A percentile compares a stretch with the other conserved stretches of the same genome.
These are phyloP conservation scores for Ectemnius lituratus DNA, from an alignment of 2,888 invertebrate species.

Conservation along the genomic window DNA sequence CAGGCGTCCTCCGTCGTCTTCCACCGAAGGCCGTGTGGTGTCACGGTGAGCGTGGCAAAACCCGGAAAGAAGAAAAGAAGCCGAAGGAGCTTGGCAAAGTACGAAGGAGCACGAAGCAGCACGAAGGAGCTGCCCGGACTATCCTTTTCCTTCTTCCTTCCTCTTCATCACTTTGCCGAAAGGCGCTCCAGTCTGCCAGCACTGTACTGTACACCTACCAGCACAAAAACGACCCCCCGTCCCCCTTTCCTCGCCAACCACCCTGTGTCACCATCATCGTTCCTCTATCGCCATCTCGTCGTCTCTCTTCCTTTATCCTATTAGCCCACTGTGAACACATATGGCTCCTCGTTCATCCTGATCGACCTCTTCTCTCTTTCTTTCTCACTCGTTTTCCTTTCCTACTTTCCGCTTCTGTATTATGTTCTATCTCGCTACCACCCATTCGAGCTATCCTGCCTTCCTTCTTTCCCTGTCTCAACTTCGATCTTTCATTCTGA, in stretches of 20 bases:
- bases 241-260: slow-evolving; percentile 2
- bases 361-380: slow-evolving; percentile 25
- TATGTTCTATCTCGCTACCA: slow-evolving; percentile 10
- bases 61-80: slow-evolving; percentile 58
- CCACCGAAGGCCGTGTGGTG: slow-evolving; percentile 59
- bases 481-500: slow-evolving; percentile 20
- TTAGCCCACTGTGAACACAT: neutral
- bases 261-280: neutral
- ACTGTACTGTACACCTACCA: slow-evolving; percentile 6
- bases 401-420: slow-evolving; percentile 17
- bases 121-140: slow-evolving; percentile 48
- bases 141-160: slow-evolving; percentile 23
- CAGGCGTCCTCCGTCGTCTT: slow-evolving; percentile 61
- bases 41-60: slow-evolving; percentile 55
- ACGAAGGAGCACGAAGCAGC: slow-evolving; percentile 54
- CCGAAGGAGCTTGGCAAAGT: slow-evolving; percentile 55
- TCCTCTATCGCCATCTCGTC: neutral
- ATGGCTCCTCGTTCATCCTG: slow-evolving; percentile 9
- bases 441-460: neutral
- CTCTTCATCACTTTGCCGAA: slow-evolving; percentile 26
- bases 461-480: neutral
- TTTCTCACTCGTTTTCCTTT: slow-evolving; percentile 3
- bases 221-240: slow-evolving; percentile 2
- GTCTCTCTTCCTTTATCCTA: neutral
- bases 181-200: slow-evolving; percentile 33